A percentile compares a stretch with the other conserved stretches of the same genome.
Evolutionary conservation across 2,888 invertebrate genomes (phyloP).

Genomic region (Hirtodrosophila alboralis): DNA sequence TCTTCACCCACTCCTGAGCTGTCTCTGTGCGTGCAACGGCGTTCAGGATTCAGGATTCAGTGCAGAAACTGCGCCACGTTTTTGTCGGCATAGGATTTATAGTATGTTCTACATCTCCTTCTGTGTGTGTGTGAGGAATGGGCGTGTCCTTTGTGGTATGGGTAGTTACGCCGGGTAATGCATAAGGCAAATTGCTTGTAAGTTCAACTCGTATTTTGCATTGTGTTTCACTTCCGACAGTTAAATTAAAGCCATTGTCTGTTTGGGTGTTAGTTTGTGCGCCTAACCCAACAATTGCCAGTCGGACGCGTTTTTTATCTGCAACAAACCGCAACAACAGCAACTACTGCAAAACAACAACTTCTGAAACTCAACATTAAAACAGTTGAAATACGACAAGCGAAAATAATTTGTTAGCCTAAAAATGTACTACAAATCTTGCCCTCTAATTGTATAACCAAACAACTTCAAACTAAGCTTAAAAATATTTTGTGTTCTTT

Average conservation of each 20-base stretch:
- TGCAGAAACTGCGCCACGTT: constrained; percentile 67
- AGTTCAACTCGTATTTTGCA: constrained; percentile 77
- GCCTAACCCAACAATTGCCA: constrained; percentile 75
- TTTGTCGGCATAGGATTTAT: constrained; percentile 63
- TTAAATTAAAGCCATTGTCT: constrained; percentile 79
- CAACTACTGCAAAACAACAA: constrained; percentile 19
- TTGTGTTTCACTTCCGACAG: constrained; percentile 81
- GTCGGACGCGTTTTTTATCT: constrained; percentile 53
- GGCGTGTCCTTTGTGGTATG: constrained; percentile 45
- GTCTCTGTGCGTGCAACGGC: constrained; percentile 67
- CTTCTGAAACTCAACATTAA: constrained; percentile 10
- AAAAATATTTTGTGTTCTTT: constrained; percentile 1
- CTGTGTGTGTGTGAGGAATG: constrained; percentile 48
- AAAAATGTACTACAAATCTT: constrained; percentile 65
- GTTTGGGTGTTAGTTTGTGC: constrained; percentile 59
- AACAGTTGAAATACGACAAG: constrained; percentile 61
- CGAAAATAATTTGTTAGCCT: constrained; percentile 74
- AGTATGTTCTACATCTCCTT: constrained; percentile 40
- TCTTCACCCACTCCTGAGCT: background rate
- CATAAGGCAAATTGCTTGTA: constrained; percentile 77
- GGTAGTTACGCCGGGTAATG: constrained; percentile 48
- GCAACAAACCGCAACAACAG: constrained; percentile 49
- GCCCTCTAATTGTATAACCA: constrained; percentile 43
- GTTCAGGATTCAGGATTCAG: constrained; percentile 54
- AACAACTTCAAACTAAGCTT: constrained; percentile 11